phyloP scores from a whole-genome alignment of 2,113 vertebrate species.

The Thunnus thynnus region DNA sequence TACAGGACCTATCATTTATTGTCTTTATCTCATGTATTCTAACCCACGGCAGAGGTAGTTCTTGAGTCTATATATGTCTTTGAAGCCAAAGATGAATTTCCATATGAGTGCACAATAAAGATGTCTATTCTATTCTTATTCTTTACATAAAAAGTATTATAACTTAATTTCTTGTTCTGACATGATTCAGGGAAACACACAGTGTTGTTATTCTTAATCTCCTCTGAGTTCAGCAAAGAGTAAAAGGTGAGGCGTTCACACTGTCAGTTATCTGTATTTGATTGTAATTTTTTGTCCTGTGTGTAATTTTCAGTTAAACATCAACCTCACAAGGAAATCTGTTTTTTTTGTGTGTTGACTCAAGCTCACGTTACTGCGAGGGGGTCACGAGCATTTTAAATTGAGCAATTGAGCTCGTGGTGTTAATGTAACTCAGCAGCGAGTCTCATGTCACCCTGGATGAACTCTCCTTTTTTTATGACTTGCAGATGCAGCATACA shows the following conservation, averaged over 20 bases:
- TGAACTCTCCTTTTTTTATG: conserved; percentile 11
- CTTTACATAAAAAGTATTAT: neutral
- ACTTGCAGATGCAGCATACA: conserved; percentile 58
- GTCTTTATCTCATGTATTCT: no score
- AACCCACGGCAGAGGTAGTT: no score
- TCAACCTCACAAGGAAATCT: conserved; percentile 38
- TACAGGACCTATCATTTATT: no score
- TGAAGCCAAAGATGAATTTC: no score
- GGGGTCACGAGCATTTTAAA: neutral
- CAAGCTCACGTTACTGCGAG: neutral
- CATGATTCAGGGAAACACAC: neutral
- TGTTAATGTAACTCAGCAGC: neutral
- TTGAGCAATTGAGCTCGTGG: neutral
- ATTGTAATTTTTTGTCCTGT: conserved; percentile 2
- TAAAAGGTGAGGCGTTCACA: conserved; percentile 34
- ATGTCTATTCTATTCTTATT: no score
- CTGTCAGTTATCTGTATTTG: conserved; percentile 31
- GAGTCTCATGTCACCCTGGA: neutral
- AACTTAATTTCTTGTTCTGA: conserved; percentile 12
- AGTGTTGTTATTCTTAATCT: conserved; percentile 6
- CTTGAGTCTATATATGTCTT: no score
- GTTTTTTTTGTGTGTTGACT: conserved; percentile 17
- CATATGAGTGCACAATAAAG: no score
- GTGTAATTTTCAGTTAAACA: conserved; percentile 47
- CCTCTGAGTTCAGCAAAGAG: neutral